Conservation (phyloP, 2,113 vertebrate genomes). For the Callionymus lyra region DNA sequence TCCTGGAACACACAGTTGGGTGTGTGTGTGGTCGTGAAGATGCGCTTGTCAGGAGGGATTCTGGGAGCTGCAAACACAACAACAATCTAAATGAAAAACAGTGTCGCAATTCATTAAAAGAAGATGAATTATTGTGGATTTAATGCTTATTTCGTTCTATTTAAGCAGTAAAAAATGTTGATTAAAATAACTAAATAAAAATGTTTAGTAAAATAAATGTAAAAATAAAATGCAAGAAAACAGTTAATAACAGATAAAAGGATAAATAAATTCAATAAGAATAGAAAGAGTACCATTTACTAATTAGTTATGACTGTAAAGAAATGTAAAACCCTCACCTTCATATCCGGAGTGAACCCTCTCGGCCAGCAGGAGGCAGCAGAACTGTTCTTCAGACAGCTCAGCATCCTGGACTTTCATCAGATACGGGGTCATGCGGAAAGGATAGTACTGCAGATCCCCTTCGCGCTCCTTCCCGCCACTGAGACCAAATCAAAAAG, state of each 20-base stretch:
- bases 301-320: background rate
- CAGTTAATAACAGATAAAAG: no score
- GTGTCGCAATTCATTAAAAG: no score
- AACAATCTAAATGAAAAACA: no score
- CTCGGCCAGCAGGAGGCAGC: conserved; percentile 91
- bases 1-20: conserved; percentile 93
- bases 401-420: conserved; percentile 77
- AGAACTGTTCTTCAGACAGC: conserved; percentile 77
- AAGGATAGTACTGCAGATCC: conserved; percentile 79
- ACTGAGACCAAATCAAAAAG: conserved; percentile 59
- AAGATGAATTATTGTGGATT: background rate
- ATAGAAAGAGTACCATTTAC: background rate
- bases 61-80: conserved; percentile 72
- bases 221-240: no score
- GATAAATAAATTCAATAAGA: no score
- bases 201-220: no score
- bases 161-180: no score
- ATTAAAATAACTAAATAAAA: no score
- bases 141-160: no score
- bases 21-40: conserved; percentile 95
- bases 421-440: conserved; percentile 92
- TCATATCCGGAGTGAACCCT: conserved; percentile 94
- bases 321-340: conserved; percentile 64
- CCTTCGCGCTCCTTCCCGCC: conserved; percentile 70
- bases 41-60: conserved; percentile 90